Evolutionary conservation across 1,140 invertebrate genomes (phyloP), one percentile per base, ranked within the genome.

Genomic region (Euschistus heros): DNA sequence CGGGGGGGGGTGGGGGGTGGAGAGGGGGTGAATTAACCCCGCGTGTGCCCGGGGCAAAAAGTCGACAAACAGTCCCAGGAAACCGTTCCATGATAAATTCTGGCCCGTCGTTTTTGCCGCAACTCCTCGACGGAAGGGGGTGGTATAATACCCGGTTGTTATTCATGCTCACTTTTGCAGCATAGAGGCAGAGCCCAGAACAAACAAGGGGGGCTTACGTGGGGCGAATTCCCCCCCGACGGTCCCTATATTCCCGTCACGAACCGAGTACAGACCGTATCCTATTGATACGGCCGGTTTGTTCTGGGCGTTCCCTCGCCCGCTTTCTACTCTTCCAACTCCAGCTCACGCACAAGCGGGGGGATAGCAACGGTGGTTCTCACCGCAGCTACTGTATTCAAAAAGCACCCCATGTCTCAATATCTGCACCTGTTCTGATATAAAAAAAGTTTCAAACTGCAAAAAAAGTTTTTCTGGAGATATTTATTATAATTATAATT

Each of bases 1-100:
- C n/a, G 24, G 26, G 42, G 44, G 18, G 52, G 30, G 44, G 33
- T 18, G 30, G 27, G 46, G 24, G 64, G 30, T 17, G 62, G 66
- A 46, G 52, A 66, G 17, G 68, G 59, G 52, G 63, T 67, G 67
- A 37, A 37, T 52, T 54, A 60, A 62, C 66, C 61, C 50, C 63
- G 27, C 50, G 46, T 15, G 18, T 47, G n/a, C n/a, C n/a, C n/a
- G n/a, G 15, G 46, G 15, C 46, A 47, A 47, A 18, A 47, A 18
- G 46, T 47, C 14, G 46, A 47, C 15, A 47, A 18, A 47, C 15
- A 47, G 46, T 17, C 15, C 14, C 15, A 5, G 46, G 46, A 47
- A 15, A 47, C 46, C 14, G 22, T n/a, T 30, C 27, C 27, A 3
- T 24, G 52, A 54, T 54, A 54, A 54, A 54, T 54, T 54, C 52